Evolutionary conservation across 2,888 invertebrate genomes (phyloP), one percentile per base, ranked within the genome.

Genomic region (Watsonalla binaria): DNA sequence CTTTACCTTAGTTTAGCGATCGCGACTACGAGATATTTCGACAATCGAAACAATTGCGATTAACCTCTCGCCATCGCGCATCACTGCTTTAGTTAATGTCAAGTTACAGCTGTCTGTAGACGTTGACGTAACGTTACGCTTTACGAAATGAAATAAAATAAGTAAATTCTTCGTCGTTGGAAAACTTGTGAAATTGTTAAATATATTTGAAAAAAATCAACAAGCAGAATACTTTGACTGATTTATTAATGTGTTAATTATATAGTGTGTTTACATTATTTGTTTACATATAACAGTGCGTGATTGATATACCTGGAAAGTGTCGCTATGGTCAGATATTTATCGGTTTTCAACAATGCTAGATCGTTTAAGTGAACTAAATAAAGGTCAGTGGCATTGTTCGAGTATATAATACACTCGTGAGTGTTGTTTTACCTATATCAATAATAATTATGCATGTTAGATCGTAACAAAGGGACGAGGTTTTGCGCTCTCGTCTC

Each of bases 351-450:
- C 58, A 61, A 52, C 57, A 62, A 66, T 71, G 61, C 57, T 51
- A 57, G 63, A 61, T 62, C 66, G 73, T 74, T 70, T 76, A 65
- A 58, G 69, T 74, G 83, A 54, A 74, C 81, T 79, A 74, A 76
- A 68, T 83, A 78, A 61, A 78, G 83, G 78, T 84, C 80, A 77
- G 75, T 74, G 76, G 68, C 80, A 58, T 71, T 65, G 62, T 62
- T 56, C 51, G 63, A 54, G 53, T 59, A 57, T 54, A 51, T 55
- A 55, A 57, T 56, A 54, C 55, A 54, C 57, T 33, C 55, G 73
- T 77, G 59, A 76, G 75, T 74, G 59, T 52, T 34, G 47, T 8
- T 34, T 15, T 49, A 35, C 37, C 13, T 39, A 49, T 49, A 39
- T 37, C 14, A 51, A 45, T 59, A 55, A 49, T 49, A 9, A 39